phyloP scores from a whole-genome alignment of 2,113 vertebrate genomes.

The Gobius niger region DNA sequence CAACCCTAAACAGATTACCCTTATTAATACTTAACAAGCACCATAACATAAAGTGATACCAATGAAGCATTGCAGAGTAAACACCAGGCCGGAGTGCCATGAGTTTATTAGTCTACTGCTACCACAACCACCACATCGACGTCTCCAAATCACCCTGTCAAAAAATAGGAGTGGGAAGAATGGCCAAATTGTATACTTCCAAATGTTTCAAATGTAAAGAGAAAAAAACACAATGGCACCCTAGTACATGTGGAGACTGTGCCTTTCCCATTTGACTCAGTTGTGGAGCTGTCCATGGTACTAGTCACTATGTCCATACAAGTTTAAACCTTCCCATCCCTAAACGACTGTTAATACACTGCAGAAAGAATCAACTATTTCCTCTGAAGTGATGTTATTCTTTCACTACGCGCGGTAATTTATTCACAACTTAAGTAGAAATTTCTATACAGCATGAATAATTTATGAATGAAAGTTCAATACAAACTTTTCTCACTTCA shows the following conservation, averaged over 20 bases:
- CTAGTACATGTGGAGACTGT: background rate
- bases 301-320: background rate
- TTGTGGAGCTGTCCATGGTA: constrained; percentile 4
- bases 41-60: too few species aligned
- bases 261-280: background rate
- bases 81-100: too few species aligned
- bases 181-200: background rate
- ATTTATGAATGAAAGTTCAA: background rate
- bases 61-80: too few species aligned
- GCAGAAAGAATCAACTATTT: too few species aligned
- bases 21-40: too few species aligned
- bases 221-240: background rate
- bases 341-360: too few species aligned
- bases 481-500: background rate
- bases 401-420: background rate
- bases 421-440: background rate
- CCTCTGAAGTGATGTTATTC: background rate
- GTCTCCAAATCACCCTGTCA: background rate
- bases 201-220: background rate
- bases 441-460: background rate
- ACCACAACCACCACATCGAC: too few species aligned
- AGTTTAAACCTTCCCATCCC: too few species aligned
- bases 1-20: too few species aligned
- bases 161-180: background rate
- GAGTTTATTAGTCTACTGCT: too few species aligned